These are phyloP conservation scores for Vimba vimba DNA, from an alignment of 2,113 vertebrate genomes.

Conservation along the genomic window DNA sequence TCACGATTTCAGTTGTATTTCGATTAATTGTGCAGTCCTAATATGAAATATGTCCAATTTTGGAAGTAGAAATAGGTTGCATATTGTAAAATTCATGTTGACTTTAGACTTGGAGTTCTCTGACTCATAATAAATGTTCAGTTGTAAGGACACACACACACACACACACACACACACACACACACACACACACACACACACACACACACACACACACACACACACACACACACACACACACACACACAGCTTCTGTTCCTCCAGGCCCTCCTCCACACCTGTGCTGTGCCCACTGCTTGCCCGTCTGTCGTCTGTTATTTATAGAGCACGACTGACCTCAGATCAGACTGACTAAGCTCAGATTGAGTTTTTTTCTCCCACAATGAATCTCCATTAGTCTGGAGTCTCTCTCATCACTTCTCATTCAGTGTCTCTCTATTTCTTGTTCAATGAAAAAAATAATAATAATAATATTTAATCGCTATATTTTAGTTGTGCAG, in stretches of 20 bases:
- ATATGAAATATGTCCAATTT: background rate
- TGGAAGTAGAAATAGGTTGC: background rate
- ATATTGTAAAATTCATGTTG: background rate
- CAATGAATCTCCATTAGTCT: background rate
- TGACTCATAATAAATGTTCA: constrained; percentile 18
- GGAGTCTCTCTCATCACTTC: background rate
- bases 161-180: constrained; percentile 19
- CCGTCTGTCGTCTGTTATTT: constrained; percentile 41
- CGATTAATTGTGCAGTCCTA: background rate
- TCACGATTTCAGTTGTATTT: background rate
- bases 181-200: constrained; percentile 13
- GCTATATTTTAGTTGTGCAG: background rate
- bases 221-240: background rate
- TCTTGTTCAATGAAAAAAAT: background rate
- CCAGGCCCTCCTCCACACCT: constrained; percentile 19
- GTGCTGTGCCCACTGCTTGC: constrained; percentile 23
- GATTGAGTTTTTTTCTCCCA: constrained; percentile 33
- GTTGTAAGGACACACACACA: constrained; percentile 11
- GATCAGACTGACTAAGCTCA: constrained; percentile 24
- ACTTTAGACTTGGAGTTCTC: background rate
- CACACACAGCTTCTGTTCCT: constrained; percentile 11
- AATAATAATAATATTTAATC: background rate
- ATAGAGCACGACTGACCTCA: constrained; percentile 35
- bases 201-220: too few relatives aligned
- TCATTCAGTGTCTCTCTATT: background rate